Evolutionary conservation across 1,140 invertebrate species (phyloP).

Genomic region (Scaptomyza hsui): DNA sequence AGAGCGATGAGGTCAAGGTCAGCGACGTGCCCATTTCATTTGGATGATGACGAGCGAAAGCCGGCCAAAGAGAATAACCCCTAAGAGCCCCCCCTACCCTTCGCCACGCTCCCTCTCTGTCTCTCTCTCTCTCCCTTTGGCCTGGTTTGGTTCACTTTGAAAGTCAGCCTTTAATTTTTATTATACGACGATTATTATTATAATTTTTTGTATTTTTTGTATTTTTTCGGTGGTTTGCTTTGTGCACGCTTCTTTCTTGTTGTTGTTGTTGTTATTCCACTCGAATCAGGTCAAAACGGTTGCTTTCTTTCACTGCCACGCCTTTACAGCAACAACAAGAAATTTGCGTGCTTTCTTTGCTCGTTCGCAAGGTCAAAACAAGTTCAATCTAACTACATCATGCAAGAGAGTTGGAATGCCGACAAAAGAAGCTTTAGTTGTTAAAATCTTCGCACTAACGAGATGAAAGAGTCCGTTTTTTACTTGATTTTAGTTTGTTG

Average conservation of each 20-base stretch:
- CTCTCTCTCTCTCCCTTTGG: constrained; percentile 2
- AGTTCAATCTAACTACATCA: constrained; percentile 23
- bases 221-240: constrained; percentile 55
- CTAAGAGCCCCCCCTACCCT: background rate
- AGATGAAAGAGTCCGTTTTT: constrained; percentile 4
- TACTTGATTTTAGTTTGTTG: background rate
- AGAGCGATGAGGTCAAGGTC: constrained; percentile 65
- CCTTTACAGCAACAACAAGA: constrained; percentile 7
- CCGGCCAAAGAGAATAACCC: constrained; percentile 11
- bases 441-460: background rate
- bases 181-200: constrained; percentile 52
- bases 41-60: constrained; percentile 51
- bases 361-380: constrained; percentile 33
- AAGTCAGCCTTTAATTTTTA: constrained; percentile 45
- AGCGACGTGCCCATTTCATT: constrained; percentile 79
- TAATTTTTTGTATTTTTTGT: too few relatives aligned
- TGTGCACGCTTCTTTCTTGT: constrained; percentile 55
- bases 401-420: background rate
- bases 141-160: constrained; percentile 30
- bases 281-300: constrained; percentile 78
- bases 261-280: constrained; percentile 33
- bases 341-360: constrained; percentile 47
- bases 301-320: constrained; percentile 73
- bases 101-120: background rate
- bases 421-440: constrained; percentile 1